Evolutionary conservation across 2,797 vertebrate species (phyloP), one percentile per base, ranked within the genome.

Genomic region (Eptatretus atami): DNA sequence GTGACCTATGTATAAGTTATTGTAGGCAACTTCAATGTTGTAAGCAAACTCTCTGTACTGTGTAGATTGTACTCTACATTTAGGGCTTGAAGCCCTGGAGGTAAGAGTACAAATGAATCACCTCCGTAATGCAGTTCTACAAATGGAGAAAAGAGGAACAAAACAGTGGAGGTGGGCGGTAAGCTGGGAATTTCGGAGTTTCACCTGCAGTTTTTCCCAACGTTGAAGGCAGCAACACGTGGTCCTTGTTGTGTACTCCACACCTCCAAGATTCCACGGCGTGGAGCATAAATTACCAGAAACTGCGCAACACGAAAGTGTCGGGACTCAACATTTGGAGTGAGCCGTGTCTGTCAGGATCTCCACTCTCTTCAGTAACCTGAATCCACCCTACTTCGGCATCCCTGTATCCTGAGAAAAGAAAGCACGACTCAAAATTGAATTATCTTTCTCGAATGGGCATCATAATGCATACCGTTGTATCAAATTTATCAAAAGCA

Each of bases 321-420:
- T 9, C 81, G 76, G 44, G 82, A 78, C 2, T 75, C 71, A 4
- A 81, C n/a, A 79, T 85, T 9, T 81, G 76, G 52, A 82, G 78
- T 2, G 75, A 72, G 3, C 73, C 77, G 63, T 82, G 80, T 1
- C 75, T 69, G 57, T 83, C 84, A 11, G 85, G 75, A 66, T 88
- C 84, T 0, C 80, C 77, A 52, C 81, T 77, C 65, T 88, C 82
- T 69, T 98, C 92, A 13, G 79, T 73, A 65, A 84, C 77, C 70
- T 96, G 88, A 70, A 92, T 75, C 92, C 92, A 98, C n/a, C 84
- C 92, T 63, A 84, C 69, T 70, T 96, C 84, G n/a, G 88, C 92
- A 1, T 90, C 92, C 66, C 92, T 76, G 70, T 98, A 98, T 53
- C 92, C 92, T 98, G 69, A 15, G 10, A 31, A 55, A 53, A 52